Base-by-base conservation (phyloP, 1,140 invertebrate species). In the Papilio aristodemus region DNA sequence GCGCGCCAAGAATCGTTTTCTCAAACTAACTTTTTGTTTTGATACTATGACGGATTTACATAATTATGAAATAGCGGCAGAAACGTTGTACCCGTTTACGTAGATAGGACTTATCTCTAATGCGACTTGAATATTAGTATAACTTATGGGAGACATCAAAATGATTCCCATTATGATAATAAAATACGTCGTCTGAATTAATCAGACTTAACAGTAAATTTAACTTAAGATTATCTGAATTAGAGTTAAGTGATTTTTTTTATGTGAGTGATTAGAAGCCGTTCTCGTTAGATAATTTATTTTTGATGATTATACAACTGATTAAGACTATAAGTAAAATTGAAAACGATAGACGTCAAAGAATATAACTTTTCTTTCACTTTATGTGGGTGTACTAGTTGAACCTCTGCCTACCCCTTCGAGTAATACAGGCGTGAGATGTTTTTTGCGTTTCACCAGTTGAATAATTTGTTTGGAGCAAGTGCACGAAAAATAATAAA, bases 1-100 rank as follows among this genome's bases (percentile, higher is more conserved):
- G 1, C 7, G 43, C 25, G n/a, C 36, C 32, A 62, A 38, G 59
- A 32, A 62, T 38, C 17, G 27, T n/a, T 19, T 19, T 62, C 36
- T 38, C 36, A 62, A 59, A 37, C 27, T 62, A 62, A 19, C 36
- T 62, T 60, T 62, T 62, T 39, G 59, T 62, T 39, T 38, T 62
- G 32, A 62, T 62, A 38, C n/a, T 62, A 19, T 62, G 27, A 62
- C 14, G 38, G 32, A 62, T 62, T 62, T 37, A 38, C 59, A 62
- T 62, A 62, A 62, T 62, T 37, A 38, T 14, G 14, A 62, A 62
- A 62, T 62, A 36, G 32, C 32, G 36, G 14, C 27, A 5, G 5
- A 62, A 36, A 62, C 14, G 25, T 25, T 54, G 19, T 54, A 22
- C 11, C 46, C 22, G 17, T 50, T 46, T 50, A 54, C 22, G 46